phyloP scores from a whole-genome alignment of 2,113 vertebrate genomes.

The Daboia siamensis region DNA sequence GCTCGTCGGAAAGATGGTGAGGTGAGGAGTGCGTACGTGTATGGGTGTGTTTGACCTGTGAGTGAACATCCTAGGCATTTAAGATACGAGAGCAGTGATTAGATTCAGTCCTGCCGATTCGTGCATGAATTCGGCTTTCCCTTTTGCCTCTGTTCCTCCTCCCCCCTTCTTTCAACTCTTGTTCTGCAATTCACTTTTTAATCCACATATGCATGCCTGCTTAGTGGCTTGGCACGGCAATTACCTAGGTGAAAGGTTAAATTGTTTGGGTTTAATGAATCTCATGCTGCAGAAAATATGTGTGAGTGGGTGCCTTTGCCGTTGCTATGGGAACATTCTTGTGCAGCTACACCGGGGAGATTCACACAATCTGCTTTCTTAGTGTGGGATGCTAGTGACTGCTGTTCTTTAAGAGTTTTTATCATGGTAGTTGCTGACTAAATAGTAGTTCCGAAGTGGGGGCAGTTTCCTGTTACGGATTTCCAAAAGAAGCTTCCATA shows the following conservation, averaged over 20 bases:
- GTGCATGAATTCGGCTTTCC: not conserved
- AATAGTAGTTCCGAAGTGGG: not conserved
- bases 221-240: not conserved
- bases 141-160: not conserved
- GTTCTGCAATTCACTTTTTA: not conserved
- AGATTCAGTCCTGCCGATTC: not conserved
- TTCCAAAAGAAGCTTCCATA: not conserved
- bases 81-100: not conserved
- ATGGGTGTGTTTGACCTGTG: not conserved
- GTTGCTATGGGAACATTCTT: constrained; percentile 4
- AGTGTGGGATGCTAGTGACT: not conserved
- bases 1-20: not conserved
- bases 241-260: constrained; percentile 14
- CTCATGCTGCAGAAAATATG: not conserved
- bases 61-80: not conserved
- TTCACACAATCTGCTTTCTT: not conserved
- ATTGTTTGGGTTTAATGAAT: constrained; percentile 9
- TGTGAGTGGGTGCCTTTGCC: not conserved
- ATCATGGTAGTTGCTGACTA: not conserved
- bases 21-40: not conserved
- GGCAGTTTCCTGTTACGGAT: not conserved
- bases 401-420: not conserved
- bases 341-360: not conserved
- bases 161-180: not conserved
- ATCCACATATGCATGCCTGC: not conserved